Conservation (phyloP, 2,797 vertebrate species). For the Enteromius anoplus region DNA sequence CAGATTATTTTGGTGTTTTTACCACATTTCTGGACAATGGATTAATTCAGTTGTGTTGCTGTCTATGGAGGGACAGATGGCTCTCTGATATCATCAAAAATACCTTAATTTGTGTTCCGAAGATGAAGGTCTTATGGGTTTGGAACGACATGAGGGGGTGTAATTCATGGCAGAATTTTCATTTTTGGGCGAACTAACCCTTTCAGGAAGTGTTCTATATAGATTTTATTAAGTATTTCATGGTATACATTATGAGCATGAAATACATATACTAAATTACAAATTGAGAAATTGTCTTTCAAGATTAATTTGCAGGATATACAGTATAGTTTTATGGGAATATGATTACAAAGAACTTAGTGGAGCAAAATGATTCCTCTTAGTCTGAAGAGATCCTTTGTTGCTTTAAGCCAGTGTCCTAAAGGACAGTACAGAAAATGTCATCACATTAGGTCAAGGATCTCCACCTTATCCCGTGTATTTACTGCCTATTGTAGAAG, state of each 20-base stretch:
- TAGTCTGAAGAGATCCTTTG: slow-evolving; percentile 33
- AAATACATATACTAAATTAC: neutral
- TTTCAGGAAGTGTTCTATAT: neutral
- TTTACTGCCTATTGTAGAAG: slow-evolving; percentile 62
- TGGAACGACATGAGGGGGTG: too few relatives aligned
- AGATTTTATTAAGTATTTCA: neutral
- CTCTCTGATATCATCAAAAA: too few relatives aligned
- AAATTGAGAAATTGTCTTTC: neutral
- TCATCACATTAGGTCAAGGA: slow-evolving; percentile 57
- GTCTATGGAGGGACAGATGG: too few relatives aligned
- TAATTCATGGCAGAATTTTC: too few relatives aligned
- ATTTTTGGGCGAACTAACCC: too few relatives aligned
- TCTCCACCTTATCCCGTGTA: slow-evolving; percentile 55
- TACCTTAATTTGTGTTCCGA: too few relatives aligned
- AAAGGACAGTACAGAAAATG: slow-evolving; percentile 48
- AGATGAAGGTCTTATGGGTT: too few relatives aligned
- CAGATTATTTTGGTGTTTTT: too few relatives aligned
- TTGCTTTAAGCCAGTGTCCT: slow-evolving; percentile 42
- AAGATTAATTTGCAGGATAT: neutral
- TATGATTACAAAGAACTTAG: slow-evolving; percentile 7
- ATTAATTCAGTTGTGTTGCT: too few relatives aligned
- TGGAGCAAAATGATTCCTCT: slow-evolving; percentile 5
- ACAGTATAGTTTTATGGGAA: neutral
- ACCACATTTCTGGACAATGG: too few relatives aligned
- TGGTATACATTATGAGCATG: neutral